Conservation (phyloP, 1,140 invertebrate species). For the Drosophila mayri region DNA sequence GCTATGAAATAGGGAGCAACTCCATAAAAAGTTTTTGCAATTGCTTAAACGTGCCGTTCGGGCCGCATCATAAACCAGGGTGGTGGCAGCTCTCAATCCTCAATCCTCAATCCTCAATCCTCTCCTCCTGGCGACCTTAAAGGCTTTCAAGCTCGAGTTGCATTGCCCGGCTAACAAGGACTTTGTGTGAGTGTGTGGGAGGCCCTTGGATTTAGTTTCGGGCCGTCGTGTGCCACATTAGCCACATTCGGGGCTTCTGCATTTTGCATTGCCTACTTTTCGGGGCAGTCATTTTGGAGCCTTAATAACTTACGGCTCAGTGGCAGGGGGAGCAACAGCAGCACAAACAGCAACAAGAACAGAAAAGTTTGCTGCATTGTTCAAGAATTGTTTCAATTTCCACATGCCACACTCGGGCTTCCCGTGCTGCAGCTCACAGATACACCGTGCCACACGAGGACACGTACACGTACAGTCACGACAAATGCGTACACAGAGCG, state of each 20-base stretch:
- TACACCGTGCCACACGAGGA: conserved; percentile 1
- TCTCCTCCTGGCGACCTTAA: conserved; percentile 5
- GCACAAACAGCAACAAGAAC: conserved; percentile 1
- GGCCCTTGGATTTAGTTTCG: conserved; percentile 12
- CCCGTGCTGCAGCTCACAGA: conserved; percentile 9
- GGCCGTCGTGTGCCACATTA: conserved; percentile 30
- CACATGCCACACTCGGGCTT: conserved; percentile 47
- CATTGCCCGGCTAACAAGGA: not conserved
- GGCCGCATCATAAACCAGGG: conserved; percentile 56
- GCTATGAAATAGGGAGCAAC: conserved; percentile 56
- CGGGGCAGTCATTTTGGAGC: conserved; percentile 41
- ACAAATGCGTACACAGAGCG: conserved; percentile 9
- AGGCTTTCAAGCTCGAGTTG: conserved; percentile 36
- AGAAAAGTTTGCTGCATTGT: conserved; percentile 58
- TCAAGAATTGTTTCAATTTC: conserved; percentile 62
- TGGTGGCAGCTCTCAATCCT: not conserved
- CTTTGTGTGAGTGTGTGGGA: not conserved
- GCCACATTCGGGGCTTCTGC: conserved; percentile 31
- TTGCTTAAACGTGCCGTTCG: conserved; percentile 74
- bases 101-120: not conserved
- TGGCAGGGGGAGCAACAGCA: conserved; percentile 21
- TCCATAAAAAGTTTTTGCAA: conserved; percentile 64
- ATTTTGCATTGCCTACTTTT: conserved; percentile 67
- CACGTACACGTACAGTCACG: conserved; percentile 1
- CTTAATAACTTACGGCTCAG: conserved; percentile 55